These are phyloP conservation scores for Phalanger gymnotis DNA, from an alignment of 2,797 vertebrate species.

Conservation along the genomic window DNA sequence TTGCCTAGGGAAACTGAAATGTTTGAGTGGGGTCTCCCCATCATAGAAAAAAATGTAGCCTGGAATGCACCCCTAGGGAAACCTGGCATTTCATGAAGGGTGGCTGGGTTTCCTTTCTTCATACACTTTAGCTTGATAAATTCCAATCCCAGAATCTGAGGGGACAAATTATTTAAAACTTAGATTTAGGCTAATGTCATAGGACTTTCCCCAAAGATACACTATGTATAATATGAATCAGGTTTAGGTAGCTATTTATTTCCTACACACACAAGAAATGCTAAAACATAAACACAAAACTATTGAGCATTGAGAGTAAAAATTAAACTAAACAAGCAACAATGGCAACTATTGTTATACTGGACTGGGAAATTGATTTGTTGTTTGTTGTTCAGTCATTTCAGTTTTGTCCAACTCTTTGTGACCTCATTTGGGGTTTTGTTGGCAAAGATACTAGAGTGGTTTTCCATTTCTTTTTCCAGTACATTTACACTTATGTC, in stretches of 20 bases:
- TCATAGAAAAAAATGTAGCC: background rate
- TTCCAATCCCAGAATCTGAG: background rate
- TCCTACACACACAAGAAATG: background rate
- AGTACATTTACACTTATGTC: background rate
- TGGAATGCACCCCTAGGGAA: background rate
- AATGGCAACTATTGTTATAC: background rate
- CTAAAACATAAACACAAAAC: background rate
- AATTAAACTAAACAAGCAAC: background rate
- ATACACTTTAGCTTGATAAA: background rate
- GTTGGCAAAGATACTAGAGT: background rate
- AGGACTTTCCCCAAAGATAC: background rate
- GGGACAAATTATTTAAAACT: background rate
- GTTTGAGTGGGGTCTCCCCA: background rate
- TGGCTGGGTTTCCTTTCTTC: background rate
- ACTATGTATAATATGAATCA: background rate
- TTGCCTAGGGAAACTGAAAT: background rate
- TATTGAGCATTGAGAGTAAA: background rate
- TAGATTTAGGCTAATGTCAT: background rate
- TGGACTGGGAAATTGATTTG: background rate
- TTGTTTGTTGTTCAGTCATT: background rate
- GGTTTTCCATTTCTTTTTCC: background rate
- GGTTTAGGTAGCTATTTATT: background rate
- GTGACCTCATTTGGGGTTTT: background rate
- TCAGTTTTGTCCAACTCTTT: background rate
- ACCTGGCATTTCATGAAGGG: background rate